Evolutionary conservation across 2,113 vertebrate species (phyloP), one percentile per base, ranked within the genome.

Genomic region (Calyptommatus sinebrachiatus): DNA sequence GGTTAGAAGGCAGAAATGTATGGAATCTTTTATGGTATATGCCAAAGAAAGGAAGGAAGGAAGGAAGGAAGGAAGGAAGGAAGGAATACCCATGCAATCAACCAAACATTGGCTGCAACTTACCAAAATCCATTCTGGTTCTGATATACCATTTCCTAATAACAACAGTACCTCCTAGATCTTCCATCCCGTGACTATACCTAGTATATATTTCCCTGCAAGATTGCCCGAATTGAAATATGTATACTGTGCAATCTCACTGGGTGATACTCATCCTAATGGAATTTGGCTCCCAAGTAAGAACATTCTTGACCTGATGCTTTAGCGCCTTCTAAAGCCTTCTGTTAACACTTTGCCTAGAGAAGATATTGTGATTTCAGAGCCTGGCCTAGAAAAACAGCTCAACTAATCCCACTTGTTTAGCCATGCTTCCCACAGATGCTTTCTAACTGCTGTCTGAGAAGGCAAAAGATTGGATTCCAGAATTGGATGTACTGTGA

Each of bases 221-320:
- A 69, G 46, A 61, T 81, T 57, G 69, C 18, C 24, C 5, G 61
- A 21, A 60, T 74, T 67, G 53, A 80, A 81, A n/a, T 69, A 29
- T 24, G 20, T 69, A 20, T 81, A 7, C 50, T 75, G 20, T 81
- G 26, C 75, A 31, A 76, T 21, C 53, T 76, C 53, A 48, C 22
- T 10, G 28, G 67, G 50, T 62, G n/a, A 76, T 41, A 70, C 73
- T 76, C 73, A 61, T 50, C 21, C n/a, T 70, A 70, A 76, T 70
- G 67, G 72, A 78, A 81, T 76, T 28, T 70, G 65, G 53, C 26
- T 81, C 79, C 66, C 75, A 81, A 76, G 75, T 70, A 81, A 81
- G 73, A 29, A 60, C n/a, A 76, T 81, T 76, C 79, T 81, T 81
- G 73, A 75, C 73, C 73, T 76, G 53, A 81, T 76, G 79, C 73